Percentiles rank a stretch among this genome's conserved stretches.
Evolutionary conservation across 2,888 invertebrate species (phyloP).

Genomic region (Aleiodes alternator): DNA sequence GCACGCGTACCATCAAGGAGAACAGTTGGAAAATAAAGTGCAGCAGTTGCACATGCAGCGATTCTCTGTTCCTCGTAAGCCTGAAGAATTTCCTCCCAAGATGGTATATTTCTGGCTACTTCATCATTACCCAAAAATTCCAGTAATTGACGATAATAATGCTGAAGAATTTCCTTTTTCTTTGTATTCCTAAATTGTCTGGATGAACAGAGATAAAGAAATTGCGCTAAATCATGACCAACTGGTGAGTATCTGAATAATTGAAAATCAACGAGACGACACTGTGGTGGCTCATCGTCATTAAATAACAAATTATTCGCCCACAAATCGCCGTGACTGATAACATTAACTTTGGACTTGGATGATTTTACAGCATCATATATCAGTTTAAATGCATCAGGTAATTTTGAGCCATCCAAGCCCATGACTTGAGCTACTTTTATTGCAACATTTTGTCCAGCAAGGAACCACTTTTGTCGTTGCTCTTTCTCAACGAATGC

Average conservation of each 20-base stretch:
- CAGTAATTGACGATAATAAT: constrained; percentile 76
- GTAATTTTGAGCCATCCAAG: constrained; percentile 54
- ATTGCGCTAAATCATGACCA: constrained; percentile 80
- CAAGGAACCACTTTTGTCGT: constrained; percentile 59
- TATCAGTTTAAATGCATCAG: constrained; percentile 55
- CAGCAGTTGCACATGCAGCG: constrained; percentile 63
- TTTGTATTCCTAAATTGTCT: constrained; percentile 76
- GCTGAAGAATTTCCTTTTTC: constrained; percentile 76
- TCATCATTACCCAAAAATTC: constrained; percentile 51
- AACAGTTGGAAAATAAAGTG: constrained; percentile 65
- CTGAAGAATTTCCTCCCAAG: constrained; percentile 63
- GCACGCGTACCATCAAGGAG: constrained; percentile 62
- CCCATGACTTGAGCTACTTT: constrained; percentile 62
- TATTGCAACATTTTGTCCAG: constrained; percentile 58
- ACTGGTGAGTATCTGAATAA: constrained; percentile 82
- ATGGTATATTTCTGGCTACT: constrained; percentile 52
- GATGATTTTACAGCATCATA: constrained; percentile 58
- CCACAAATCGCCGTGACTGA: constrained; percentile 82
- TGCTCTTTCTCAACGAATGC: constrained; percentile 55
- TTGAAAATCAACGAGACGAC: constrained; percentile 84
- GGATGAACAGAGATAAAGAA: constrained; percentile 78
- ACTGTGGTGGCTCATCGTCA: constrained; percentile 76
- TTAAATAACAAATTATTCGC: constrained; percentile 80
- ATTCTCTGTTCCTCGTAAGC: constrained; percentile 68
- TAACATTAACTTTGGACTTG: constrained; percentile 75